Base-by-base conservation (phyloP, 2,113 vertebrate genomes). In the Rhegmatorhina hoffmannsi region DNA sequence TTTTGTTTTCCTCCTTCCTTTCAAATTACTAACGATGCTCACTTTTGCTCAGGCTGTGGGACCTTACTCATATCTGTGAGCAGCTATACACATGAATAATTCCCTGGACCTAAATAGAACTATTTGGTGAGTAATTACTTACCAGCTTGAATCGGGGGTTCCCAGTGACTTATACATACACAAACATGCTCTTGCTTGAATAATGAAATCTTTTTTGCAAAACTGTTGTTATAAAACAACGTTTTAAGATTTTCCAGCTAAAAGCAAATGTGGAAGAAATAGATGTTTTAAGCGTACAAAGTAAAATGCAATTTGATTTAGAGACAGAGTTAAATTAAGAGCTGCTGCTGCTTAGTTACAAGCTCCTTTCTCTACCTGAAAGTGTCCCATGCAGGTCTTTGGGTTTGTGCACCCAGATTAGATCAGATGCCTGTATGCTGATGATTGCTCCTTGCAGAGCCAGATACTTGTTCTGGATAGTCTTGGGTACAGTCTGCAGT, bases 181-280 rank as follows among this genome's bases (percentile, higher is more conserved):
- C 25, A 66, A 52, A 66, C 76, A 66, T 55, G 34, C 23, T 81
- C 34, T 80, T 74, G 33, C 29, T 86, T 52, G 17, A 80, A 36
- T 67, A 86, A 72, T 68, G 36, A 94, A 94, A 81, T 67, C 36
- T 83, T 64, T 52, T 58, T 94, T 96, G 56, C 68, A 46, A 67
- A 90, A 63, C 40, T 81, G 19, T 26, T 77, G 56, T 80, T 91
- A 86, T 43, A 74, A 40, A 84, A 88, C 31, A 56, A 52, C 43
- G 28, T 7, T 74, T 72, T 69, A 56, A 85, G 67, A 52, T 68
- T 87, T 46, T 73, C 29, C n/a, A 47, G 52, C 80, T 33, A 47
- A 91, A 89, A 95, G 58, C 3, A 70, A 88, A 82, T 52, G 20
- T 44, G 40, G 24, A 80, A 69, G 44, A 11, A 91, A 88, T 50